Evolutionary conservation across 2,113 vertebrate species (phyloP).

Genomic region (Neolamprologus fasciatus): DNA sequence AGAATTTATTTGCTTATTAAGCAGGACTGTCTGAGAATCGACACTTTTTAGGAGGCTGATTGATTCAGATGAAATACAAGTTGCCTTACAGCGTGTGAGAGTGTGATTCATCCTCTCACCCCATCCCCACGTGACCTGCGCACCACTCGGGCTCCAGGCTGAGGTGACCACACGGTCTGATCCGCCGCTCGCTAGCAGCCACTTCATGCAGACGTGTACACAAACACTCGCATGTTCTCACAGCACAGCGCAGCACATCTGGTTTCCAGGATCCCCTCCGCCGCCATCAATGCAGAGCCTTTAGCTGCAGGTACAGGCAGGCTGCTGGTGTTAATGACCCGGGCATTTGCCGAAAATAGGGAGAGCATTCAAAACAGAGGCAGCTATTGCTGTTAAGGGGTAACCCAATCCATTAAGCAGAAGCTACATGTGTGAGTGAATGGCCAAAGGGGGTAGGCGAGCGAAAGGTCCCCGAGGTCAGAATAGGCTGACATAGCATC

Average conservation of each 20-base stretch:
- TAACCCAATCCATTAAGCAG: conserved; percentile 53
- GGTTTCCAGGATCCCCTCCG: conserved; percentile 53
- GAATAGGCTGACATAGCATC: conserved; percentile 33
- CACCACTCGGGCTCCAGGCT: conserved; percentile 12
- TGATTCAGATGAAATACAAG: background rate
- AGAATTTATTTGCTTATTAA: background rate
- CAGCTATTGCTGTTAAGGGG: conserved; percentile 24
- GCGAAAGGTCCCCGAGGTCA: conserved; percentile 54
- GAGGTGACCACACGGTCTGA: conserved; percentile 8
- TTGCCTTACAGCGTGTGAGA: background rate
- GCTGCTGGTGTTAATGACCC: conserved; percentile 61
- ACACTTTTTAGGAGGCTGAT: background rate
- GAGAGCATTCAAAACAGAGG: conserved; percentile 61
- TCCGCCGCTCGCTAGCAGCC: background rate
- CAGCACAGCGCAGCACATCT: conserved; percentile 49
- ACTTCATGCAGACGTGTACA: background rate
- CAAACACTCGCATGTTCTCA: background rate
- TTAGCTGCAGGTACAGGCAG: conserved; percentile 29
- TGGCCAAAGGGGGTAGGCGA: conserved; percentile 39
- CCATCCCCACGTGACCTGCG: conserved; percentile 41
- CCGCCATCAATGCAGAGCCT: conserved; percentile 49
- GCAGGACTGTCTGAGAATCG: background rate
- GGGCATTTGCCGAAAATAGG: conserved; percentile 39
- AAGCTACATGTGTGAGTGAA: conserved; percentile 28
- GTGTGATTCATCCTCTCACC: background rate